Evolutionary conservation across 2,888 invertebrate species (phyloP), one percentile per base, ranked within the genome.

Genomic region (Cerceris ruficornis): DNA sequence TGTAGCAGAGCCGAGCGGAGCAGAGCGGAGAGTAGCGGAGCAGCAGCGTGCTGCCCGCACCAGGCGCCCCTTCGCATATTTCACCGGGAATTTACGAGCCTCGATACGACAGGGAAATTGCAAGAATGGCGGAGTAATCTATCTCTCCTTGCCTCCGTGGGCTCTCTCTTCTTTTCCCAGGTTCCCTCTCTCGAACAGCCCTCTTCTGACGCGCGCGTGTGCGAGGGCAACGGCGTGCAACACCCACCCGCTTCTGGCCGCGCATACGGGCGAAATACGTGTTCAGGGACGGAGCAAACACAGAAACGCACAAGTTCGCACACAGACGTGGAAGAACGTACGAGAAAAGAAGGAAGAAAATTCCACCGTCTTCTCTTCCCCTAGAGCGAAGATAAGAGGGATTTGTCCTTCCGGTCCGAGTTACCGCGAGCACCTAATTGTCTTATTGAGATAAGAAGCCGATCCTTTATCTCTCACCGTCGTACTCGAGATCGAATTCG

Each of bases 101-200:
- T 95, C 96, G 96, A 96, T 96, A 96, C 96, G 96, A 96, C 96
- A 96, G 96, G 96, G 96, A 96, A 96, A 96, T 96, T 96, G 96
- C 96, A 96, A 96, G 96, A 96, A 96, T 96, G 96, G 96, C 95
- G 95, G 95, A 95, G 96, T 96, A 96, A 96, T 96, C 96, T 96
- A 96, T 96, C 96, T 96, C 92, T 92, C 92, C 92, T 91, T 92
- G 91, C 90, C 91, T 92, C 89, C 88, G 87, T 86, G 88, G 88
- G 88, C 89, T 88, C 89, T 87, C 86, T 85, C 86, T 86, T 86
- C 86, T 86, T 86, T 86, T 86, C 85, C 86, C 85, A 81, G 85
- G 82, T 86, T 87, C 90, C 88, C 88, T 86, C 86, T 86, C 88
- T 83, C 86, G 77, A 81, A 75, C 86, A 86, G 86, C 83, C 85